phyloP scores from a whole-genome alignment of 2,113 vertebrate species.

The Pangasianodon hypophthalmus region DNA sequence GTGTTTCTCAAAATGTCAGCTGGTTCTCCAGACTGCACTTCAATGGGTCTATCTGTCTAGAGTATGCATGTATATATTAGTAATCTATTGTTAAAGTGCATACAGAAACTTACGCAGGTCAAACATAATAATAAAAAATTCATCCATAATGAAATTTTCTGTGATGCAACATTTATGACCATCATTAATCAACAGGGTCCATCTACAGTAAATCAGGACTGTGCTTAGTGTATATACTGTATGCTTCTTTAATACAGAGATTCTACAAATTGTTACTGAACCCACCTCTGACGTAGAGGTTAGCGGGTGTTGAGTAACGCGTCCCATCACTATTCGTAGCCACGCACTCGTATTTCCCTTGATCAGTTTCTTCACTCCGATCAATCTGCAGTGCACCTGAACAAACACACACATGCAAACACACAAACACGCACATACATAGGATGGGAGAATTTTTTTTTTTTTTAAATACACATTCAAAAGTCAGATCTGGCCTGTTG shows the following conservation, averaged over 20 bases:
- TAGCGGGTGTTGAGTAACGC: constrained; percentile 96
- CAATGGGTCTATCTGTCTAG: background rate
- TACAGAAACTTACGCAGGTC: background rate
- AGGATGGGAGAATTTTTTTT: background rate
- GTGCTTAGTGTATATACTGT: background rate
- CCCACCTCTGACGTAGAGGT: constrained; percentile 98
- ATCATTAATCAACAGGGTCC: background rate
- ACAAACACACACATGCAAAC: constrained; percentile 27
- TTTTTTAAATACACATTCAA: background rate
- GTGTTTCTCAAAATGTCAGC: background rate
- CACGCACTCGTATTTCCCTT: constrained; percentile 99
- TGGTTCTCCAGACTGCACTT: background rate
- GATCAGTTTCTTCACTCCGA: constrained; percentile 97
- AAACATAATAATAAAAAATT: background rate
- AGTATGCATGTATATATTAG: background rate
- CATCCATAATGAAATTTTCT: background rate
- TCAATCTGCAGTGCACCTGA: constrained; percentile 99
- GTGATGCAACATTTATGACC: background rate
- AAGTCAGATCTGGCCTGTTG: background rate
- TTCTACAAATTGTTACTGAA: background rate
- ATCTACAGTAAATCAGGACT: background rate
- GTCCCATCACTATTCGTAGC: constrained; percentile 98
- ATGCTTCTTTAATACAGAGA: background rate
- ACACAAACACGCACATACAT: constrained; percentile 19
- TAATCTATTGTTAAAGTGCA: background rate